Percentiles rank a stretch among this genome's conserved stretches.
Conservation (phyloP, 1,140 invertebrate species). For the Radopholus similis region DNA sequence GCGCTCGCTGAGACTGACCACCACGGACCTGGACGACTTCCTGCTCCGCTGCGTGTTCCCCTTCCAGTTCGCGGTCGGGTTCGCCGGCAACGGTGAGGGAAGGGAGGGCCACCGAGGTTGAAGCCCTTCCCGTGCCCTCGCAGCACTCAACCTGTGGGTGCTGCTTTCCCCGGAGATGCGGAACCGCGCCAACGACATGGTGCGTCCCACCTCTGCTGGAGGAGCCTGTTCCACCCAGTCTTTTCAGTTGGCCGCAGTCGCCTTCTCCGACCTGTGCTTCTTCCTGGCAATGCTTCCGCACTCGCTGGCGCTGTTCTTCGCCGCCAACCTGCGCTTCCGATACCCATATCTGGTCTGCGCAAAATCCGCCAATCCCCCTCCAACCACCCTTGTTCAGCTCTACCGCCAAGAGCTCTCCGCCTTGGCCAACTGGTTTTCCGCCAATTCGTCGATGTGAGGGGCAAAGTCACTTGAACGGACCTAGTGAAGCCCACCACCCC, state of each 20-base stretch:
- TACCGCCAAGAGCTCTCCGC: constrained; percentile 52
- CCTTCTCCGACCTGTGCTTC: constrained; percentile 53
- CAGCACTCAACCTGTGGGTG: constrained; percentile 53
- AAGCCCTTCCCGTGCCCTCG: no score
- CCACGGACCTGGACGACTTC: constrained; percentile 38
- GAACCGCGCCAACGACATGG: constrained; percentile 58
- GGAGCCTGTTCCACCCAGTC: not conserved
- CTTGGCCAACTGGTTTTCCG: constrained; percentile 55
- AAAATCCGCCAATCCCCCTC: not conserved
- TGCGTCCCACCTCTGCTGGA: constrained; percentile 14
- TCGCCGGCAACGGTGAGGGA: constrained; percentile 57
- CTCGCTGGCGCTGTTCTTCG: constrained; percentile 46
- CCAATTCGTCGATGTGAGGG: constrained; percentile 56
- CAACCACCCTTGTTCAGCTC: constrained; percentile 2
- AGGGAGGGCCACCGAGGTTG: no score
- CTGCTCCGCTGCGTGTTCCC: constrained; percentile 51
- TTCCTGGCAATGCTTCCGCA: constrained; percentile 53
- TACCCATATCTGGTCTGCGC: constrained; percentile 38
- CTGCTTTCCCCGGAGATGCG: constrained; percentile 52
- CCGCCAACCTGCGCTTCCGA: constrained; percentile 40
- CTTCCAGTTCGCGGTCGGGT: constrained; percentile 48
- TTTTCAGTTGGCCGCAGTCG: constrained; percentile 56
- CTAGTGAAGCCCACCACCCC: constrained; percentile 6
- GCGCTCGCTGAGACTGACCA: constrained; percentile 29
- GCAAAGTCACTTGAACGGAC: constrained; percentile 12